Percentiles rank a stretch among this genome's conserved stretches.
Conservation (phyloP, 1,140 invertebrate genomes). For the Gonatopus flavifemur region DNA sequence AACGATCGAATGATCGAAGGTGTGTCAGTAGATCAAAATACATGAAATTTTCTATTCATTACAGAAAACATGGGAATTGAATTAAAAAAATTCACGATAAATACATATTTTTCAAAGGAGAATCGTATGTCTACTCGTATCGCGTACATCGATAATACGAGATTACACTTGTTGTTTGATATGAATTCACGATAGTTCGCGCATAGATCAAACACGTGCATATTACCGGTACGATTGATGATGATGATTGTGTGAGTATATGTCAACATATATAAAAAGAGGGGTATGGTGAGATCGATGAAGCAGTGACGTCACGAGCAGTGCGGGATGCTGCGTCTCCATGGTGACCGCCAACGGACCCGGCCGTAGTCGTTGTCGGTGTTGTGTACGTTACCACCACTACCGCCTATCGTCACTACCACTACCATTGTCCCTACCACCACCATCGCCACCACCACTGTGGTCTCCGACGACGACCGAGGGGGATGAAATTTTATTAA, state of each 20-base stretch:
- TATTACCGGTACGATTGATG: background rate
- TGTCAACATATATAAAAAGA: slow-evolving; percentile 28
- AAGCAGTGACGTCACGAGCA: slow-evolving; percentile 57
- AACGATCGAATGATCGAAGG: background rate
- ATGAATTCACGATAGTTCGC: no score
- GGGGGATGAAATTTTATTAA: slow-evolving; percentile 58
- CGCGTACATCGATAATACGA: no score
- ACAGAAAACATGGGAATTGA: background rate
- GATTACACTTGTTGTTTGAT: no score
- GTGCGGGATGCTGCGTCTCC: slow-evolving; percentile 54
- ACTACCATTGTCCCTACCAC: background rate
- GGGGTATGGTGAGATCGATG: slow-evolving; percentile 54
- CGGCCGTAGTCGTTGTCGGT: no score
- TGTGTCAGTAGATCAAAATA: no score
- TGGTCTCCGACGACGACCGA: slow-evolving; percentile 21
- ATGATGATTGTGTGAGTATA: slow-evolving; percentile 1
- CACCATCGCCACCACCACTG: slow-evolving; percentile 5
- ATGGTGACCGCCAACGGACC: slow-evolving; percentile 58
- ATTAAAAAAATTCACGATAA: no score
- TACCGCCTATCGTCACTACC: slow-evolving; percentile 14
- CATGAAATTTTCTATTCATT: no score
- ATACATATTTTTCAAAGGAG: no score
- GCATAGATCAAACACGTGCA: no score
- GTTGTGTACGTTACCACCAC: no score
- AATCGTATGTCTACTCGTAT: no score